phyloP scores from a whole-genome alignment of 2,888 invertebrate species.

The Anorthoa munda region DNA sequence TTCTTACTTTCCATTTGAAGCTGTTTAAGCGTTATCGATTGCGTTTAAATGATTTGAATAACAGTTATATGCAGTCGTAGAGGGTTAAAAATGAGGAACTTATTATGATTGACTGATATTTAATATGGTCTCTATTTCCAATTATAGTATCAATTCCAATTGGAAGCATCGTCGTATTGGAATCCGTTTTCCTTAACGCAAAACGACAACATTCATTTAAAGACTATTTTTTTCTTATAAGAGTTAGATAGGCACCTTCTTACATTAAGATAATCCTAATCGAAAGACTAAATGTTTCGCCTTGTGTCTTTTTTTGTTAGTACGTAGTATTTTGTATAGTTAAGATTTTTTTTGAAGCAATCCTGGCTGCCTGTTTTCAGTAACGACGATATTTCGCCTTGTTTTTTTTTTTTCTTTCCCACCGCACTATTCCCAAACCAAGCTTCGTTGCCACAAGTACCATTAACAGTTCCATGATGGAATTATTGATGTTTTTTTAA shows the following conservation, averaged over 20 bases:
- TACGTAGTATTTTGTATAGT: background rate
- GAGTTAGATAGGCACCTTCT: background rate
- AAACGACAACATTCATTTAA: background rate
- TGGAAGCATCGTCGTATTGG: background rate
- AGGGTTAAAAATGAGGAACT: constrained; percentile 41
- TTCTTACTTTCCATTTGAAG: constrained; percentile 19
- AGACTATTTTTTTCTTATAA: background rate
- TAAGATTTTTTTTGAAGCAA: background rate
- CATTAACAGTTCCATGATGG: no score
- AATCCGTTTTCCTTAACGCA: background rate
- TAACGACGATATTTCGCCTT: no score
- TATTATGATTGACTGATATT: constrained; percentile 55
- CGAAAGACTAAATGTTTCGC: background rate
- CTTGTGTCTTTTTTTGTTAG: background rate
- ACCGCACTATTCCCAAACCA: no score
- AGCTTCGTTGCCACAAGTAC: no score
- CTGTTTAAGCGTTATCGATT: constrained; percentile 37
- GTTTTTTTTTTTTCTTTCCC: no score
- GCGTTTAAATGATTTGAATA: constrained; percentile 37
- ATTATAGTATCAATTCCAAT: constrained; percentile 18
- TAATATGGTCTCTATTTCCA: constrained; percentile 1
- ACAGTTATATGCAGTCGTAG: constrained; percentile 23
- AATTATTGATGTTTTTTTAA: no score
- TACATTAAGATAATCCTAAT: background rate
- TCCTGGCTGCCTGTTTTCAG: background rate